phyloP scores from a whole-genome alignment of 2,797 vertebrate species.

The Ceyx erithaca region DNA sequence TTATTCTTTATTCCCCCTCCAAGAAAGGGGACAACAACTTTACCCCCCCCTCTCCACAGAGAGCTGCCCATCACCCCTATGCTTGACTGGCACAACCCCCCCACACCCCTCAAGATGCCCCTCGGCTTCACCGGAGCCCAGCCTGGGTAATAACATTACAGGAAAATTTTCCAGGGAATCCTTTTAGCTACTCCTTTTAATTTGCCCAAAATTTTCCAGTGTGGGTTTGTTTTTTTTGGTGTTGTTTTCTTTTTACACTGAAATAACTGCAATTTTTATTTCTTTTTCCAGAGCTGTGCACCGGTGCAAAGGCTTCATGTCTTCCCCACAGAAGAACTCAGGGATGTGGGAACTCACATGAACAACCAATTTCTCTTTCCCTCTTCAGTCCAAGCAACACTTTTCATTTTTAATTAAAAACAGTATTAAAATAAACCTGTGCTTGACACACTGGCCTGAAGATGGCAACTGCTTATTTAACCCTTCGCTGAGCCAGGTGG shows the following conservation, averaged over 20 bases:
- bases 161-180: not conserved
- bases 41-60: rapidly evolving
- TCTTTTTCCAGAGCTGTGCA: not conserved
- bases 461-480: not conserved
- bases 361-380: not conserved
- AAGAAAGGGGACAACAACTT: not conserved
- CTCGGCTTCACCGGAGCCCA: not conserved
- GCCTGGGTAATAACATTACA: not conserved
- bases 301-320: rapidly evolving
- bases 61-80: rapidly evolving
- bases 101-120: rapidly evolving
- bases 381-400: not conserved
- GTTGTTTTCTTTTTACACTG: not conserved
- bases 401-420: not conserved
- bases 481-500: not conserved
- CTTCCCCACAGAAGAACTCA: not conserved
- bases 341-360: not conserved
- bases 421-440: not conserved
- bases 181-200: not conserved
- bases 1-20: not conserved
- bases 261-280: not conserved
- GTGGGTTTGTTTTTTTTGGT: not conserved
- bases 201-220: not conserved
- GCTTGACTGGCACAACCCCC: not conserved
- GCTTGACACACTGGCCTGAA: not conserved